These are phyloP conservation scores for Sminthopsis crassicaudata DNA, from an alignment of 2,113 vertebrate species.

Conservation along the genomic window DNA sequence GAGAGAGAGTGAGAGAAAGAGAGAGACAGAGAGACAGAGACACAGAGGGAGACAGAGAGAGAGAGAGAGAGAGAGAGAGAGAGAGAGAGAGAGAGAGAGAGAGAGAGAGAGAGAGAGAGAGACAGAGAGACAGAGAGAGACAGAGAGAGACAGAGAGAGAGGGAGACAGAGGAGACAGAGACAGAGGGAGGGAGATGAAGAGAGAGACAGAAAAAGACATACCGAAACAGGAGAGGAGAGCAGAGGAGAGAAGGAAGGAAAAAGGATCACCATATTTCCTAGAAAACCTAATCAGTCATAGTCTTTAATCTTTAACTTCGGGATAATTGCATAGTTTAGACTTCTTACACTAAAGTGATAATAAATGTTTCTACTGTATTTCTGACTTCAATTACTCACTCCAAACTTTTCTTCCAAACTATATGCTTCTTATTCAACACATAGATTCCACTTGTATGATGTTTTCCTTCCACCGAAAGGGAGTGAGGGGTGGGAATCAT, in stretches of 20 bases:
- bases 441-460: not conserved
- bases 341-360: not conserved
- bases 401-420: not conserved
- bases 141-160: too few species aligned
- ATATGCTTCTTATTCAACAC: not conserved
- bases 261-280: not conserved
- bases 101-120: not conserved
- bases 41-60: too few species aligned
- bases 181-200: too few species aligned
- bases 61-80: too few species aligned
- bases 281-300: not conserved
- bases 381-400: not conserved
- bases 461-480: not conserved
- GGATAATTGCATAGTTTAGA: not conserved
- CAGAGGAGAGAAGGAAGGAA: not conserved
- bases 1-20: too few species aligned
- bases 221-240: too few species aligned
- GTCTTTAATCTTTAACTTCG: not conserved
- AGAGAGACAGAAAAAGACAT: too few species aligned
- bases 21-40: too few species aligned
- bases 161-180: too few species aligned
- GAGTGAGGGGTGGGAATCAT: not conserved
- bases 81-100: too few species aligned
- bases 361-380: not conserved
- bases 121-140: too few species aligned